These are phyloP conservation scores for Cotesia glomerata DNA, from an alignment of 1,140 invertebrate species.

Conservation along the genomic window DNA sequence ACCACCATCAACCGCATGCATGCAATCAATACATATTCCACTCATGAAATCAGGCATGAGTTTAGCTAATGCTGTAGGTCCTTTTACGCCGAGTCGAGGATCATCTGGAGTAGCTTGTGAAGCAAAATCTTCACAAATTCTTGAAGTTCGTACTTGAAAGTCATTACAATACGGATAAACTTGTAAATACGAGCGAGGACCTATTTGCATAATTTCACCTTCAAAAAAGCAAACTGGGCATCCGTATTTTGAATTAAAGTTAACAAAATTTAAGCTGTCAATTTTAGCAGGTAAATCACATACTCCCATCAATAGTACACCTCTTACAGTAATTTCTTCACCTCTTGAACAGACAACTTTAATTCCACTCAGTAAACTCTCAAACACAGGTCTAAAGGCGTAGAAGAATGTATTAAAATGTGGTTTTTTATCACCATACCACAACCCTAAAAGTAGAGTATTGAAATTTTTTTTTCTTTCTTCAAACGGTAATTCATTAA, in stretches of 20 bases:
- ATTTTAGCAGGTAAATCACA: constrained; percentile 24
- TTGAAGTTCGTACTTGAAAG: constrained; percentile 7
- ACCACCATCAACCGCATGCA: too few species aligned
- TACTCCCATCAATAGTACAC: constrained; percentile 16
- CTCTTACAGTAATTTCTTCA: constrained; percentile 15
- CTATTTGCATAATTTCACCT: constrained; percentile 11
- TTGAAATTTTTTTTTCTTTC: constrained; percentile 39
- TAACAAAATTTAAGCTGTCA: constrained; percentile 28
- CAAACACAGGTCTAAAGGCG: constrained; percentile 12
- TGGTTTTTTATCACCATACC: constrained; percentile 29
- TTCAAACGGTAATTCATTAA: constrained; percentile 47
- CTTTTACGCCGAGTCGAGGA: constrained; percentile 25
- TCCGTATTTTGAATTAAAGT: constrained; percentile 28
- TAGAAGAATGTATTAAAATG: constrained; percentile 17
- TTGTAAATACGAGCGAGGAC: constrained; percentile 13
- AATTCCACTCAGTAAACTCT: constrained; percentile 13
- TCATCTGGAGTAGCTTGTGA: not conserved
- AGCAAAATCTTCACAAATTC: not conserved
- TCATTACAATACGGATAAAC: constrained; percentile 18
- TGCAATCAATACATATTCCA: constrained; percentile 33
- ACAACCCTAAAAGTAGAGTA: constrained; percentile 34
- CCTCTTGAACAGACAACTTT: not conserved
- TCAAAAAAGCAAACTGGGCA: constrained; percentile 22
- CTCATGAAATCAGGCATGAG: constrained; percentile 35
- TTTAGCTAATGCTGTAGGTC: constrained; percentile 23